phyloP scores from a whole-genome alignment of 2,797 vertebrate genomes.

The Clamator glandarius region DNA sequence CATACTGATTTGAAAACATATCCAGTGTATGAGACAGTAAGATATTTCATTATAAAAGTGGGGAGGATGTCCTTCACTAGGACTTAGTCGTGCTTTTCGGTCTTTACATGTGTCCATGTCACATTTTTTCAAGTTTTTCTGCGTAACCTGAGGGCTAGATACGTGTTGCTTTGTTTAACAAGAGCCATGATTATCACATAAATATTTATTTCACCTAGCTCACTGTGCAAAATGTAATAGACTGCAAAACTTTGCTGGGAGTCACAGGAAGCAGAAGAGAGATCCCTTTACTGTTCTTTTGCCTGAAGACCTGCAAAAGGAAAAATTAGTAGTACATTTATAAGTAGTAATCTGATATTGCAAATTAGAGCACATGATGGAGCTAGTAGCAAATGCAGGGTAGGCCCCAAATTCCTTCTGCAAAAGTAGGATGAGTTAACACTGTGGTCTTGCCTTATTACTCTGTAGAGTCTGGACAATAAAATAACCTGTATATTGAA shows the following conservation, averaged over 20 bases:
- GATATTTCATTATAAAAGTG: neutral
- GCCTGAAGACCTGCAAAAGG: neutral
- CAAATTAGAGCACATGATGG: neutral
- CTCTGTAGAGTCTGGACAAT: neutral
- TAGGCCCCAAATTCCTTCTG: neutral
- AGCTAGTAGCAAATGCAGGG: neutral
- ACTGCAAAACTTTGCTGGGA: neutral
- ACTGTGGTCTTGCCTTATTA: neutral
- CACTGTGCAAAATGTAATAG: neutral
- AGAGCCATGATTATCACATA: neutral
- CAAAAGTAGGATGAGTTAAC: neutral
- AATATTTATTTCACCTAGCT: neutral
- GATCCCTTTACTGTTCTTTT: neutral
- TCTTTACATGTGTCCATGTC: neutral
- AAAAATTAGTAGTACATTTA: neutral
- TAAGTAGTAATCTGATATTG: neutral
- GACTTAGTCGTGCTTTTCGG: neutral
- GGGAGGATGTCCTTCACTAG: neutral
- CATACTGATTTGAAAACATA: neutral
- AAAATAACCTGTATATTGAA: neutral
- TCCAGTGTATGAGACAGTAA: neutral
- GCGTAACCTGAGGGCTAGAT: neutral
- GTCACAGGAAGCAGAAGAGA: neutral
- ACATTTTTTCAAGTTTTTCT: neutral
- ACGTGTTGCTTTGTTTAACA: neutral